Percentiles rank a stretch among this genome's conserved stretches.
Conservation (phyloP, 2,113 vertebrate species). For the Plestiodon gilberti region DNA sequence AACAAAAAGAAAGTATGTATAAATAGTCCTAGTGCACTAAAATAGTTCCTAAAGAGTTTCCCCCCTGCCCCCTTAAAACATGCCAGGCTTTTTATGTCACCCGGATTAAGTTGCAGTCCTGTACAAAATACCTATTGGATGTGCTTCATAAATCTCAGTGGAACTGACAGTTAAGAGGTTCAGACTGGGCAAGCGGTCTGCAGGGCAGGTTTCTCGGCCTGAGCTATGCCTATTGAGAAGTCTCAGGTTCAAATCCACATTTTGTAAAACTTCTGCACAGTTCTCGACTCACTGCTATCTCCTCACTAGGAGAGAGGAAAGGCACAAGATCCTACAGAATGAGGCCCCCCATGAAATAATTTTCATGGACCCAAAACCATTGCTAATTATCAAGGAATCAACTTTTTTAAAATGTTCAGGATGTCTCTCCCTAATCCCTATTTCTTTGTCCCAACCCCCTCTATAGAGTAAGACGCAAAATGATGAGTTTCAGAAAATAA, state of each 20-base stretch:
- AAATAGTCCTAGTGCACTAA: not conserved
- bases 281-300: not conserved
- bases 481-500: slow-evolving; percentile 10
- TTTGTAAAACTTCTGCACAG: not conserved
- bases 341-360: not conserved
- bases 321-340: not conserved
- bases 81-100: slow-evolving; percentile 4
- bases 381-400: not conserved
- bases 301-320: not conserved
- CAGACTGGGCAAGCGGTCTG: not conserved
- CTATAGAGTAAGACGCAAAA: not conserved
- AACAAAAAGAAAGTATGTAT: slow-evolving; percentile 9
- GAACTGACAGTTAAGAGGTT: not conserved
- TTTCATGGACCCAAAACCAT: not conserved
- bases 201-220: not conserved
- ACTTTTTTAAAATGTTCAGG: not conserved
- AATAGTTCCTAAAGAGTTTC: not conserved
- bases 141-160: not conserved
- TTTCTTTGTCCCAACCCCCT: slow-evolving; percentile 6
- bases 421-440: not conserved
- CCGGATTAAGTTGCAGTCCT: not conserved
- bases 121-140: not conserved
- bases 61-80: not conserved
- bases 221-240: not conserved
- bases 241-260: not conserved